Evolutionary conservation across 2,888 invertebrate genomes (phyloP), one percentile per base, ranked within the genome.

Genomic region (Branchipolynoe longqiensis): DNA sequence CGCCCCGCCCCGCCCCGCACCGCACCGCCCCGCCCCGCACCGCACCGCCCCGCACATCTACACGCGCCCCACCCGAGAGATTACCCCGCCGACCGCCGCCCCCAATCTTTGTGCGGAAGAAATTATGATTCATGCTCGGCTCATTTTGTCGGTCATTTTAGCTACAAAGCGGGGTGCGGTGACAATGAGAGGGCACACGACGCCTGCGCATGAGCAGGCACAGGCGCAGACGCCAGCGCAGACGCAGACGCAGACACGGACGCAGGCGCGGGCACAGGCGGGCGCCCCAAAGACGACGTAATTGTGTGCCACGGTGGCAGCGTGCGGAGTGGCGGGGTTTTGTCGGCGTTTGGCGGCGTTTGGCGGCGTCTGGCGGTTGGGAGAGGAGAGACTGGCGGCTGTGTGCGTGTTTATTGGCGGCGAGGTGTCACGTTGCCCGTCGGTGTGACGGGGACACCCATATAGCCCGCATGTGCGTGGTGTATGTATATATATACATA

Each of bases 61-160:
- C 8, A 25, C n/a, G 14, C 8, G 4, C 58, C 8, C 58, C 58
- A 18, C n/a, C 62, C 62, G 6, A n/a, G 3, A 2, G 18, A 14
- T n/a, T 28, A 14, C 62, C 25, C 62, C 62, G 4, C 4, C 62
- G 31, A 2, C 62, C 62, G 31, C 62, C 1, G 12, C 3, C 62
- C 25, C 25, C 31, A 18, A 62, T 62, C 62, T 62, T 28, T 28
- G 31, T 28, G 6, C 62, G 62, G 62, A 62, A 62, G 62, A 62
- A 62, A 62, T 62, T 25, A 62, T 62, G 62, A 62, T 62, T 62
- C 62, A 62, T 62, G 62, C 62, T 31, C 28, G 62, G 3, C 62
- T 62, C 62, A 31, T 62, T 62, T 4, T 62, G 62, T 62, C 62
- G 62, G 62, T 62, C n/a, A 31, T 62, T 62, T 62, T 62, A 62